Evolutionary conservation across 1,140 invertebrate genomes (phyloP).

Genomic region (Pogonus chalceus): DNA sequence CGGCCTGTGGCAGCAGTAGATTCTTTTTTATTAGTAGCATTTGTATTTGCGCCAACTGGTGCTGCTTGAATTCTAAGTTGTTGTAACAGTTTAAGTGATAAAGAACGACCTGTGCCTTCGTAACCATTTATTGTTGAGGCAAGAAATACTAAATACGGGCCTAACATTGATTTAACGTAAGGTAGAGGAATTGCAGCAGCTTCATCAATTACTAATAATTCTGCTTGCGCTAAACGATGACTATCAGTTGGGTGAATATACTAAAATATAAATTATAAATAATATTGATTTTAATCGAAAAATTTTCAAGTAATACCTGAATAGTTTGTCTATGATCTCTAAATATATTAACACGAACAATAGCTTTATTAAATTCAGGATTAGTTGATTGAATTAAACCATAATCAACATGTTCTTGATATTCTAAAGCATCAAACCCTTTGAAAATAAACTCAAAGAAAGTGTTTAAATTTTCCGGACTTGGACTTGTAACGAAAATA

Average conservation of each 20-base stretch:
- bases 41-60: constrained; percentile 37
- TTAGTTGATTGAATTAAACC: constrained; percentile 92
- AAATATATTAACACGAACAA: constrained; percentile 85
- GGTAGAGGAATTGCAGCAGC: constrained; percentile 96
- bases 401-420: constrained; percentile 96
- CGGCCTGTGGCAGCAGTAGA: constrained; percentile 39
- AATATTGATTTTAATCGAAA: constrained; percentile 4
- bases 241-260: constrained; percentile 91
- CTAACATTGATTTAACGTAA: constrained; percentile 81
- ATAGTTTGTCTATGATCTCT: constrained; percentile 94
- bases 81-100: constrained; percentile 91
- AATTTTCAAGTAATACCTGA: constrained; percentile 55
- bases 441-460: constrained; percentile 97
- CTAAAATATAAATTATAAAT: constrained; percentile 38
- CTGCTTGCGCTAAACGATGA: constrained; percentile 82
- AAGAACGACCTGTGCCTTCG: constrained; percentile 93
- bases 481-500: constrained; percentile 95
- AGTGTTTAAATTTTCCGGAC: constrained; percentile 96
- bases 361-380: constrained; percentile 93
- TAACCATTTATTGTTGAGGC: constrained; percentile 98
- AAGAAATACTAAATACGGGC: constrained; percentile 90
- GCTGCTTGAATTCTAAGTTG: constrained; percentile 63
- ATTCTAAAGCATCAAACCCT: constrained; percentile 89
- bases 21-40: constrained; percentile 35
- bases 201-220: constrained; percentile 95